Base-by-base conservation (phyloP, 2,113 vertebrate species). In the Scortum barcoo region DNA sequence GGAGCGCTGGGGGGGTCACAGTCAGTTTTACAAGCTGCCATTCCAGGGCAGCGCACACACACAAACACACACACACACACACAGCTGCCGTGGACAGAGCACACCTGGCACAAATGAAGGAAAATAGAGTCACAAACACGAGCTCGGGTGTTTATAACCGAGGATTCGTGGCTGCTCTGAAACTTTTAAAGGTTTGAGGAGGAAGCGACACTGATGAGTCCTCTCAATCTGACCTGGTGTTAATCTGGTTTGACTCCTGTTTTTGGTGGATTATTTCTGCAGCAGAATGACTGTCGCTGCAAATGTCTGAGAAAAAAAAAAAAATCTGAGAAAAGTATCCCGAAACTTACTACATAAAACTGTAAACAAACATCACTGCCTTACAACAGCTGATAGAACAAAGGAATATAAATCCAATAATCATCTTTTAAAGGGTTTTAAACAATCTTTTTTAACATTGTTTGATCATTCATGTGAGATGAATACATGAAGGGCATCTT, bases 11-110 rank as follows among this genome's bases (percentile, higher is more conserved):
- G 11, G 33, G 60, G 61, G 36, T 56, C 51, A 7, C 70, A 38
- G 61, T 40, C 68, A 13, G 62, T 62, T 68, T 68, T 44, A 67
- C 68, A 78, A 67, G 75, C 72, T 60, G 66, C 58, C 46, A 40
- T 51, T 50, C 33, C 62, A 67, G 48, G 36, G 48, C 48, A 20
- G 33, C 17, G 10, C 20, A 61, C 58, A 36, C 58, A 61, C 30
- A 73, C 56, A 46, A 19, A 61, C 70, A 46, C 70, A 58, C 54
- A 28, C 17, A 26, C 14, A 75, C 22, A 75, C 40, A 50, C 26
- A 30, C 14, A 50, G 10, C 44, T 61, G 54, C 36, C 10, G 73
- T n/a, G 19, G 38, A 30, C 16, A 12, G n/a, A 28, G 2, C 11
- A 48, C 51, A 68, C 53, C 75, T 68, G 75, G 28, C 57, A 36